phyloP scores from a whole-genome alignment of 2,113 vertebrate species.

The Pygoscelis antarcticus region DNA sequence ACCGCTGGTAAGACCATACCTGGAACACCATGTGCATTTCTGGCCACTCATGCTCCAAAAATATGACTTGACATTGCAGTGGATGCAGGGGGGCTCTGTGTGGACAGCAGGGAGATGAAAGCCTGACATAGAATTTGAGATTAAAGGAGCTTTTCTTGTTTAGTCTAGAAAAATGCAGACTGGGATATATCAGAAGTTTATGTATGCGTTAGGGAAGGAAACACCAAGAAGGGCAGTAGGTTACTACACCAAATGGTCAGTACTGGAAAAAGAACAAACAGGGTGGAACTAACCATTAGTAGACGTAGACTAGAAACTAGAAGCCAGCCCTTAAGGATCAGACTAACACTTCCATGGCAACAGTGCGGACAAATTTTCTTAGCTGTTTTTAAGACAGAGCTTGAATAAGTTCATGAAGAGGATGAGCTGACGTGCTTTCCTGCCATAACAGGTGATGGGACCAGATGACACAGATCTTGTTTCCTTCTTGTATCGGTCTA shows the following conservation, averaged over 20 bases:
- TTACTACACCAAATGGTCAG: not conserved
- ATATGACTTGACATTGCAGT: not conserved
- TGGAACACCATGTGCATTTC: not conserved
- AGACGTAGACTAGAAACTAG: not conserved
- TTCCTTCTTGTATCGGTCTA: not conserved
- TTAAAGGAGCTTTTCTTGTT: constrained; percentile 8
- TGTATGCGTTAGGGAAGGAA: not conserved
- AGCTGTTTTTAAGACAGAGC: not conserved
- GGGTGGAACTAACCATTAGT: not conserved
- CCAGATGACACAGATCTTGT: not conserved
- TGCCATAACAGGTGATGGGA: not conserved
- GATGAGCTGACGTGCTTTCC: not conserved
- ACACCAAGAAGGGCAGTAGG: not conserved
- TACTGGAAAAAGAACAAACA: not conserved
- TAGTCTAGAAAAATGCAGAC: not conserved
- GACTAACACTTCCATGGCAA: not conserved
- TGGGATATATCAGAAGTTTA: not conserved
- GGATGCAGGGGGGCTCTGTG: not conserved
- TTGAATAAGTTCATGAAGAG: not conserved
- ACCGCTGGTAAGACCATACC: not conserved
- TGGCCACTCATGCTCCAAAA: not conserved
- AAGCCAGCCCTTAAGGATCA: not conserved
- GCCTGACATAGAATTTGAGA: not conserved
- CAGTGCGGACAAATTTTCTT: not conserved
- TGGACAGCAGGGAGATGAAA: not conserved